Percentiles rank a stretch among this genome's conserved stretches.
These are phyloP conservation scores for Rhizomys pruinosus DNA, from an alignment of 2,113 vertebrate species.

Conservation along the genomic window DNA sequence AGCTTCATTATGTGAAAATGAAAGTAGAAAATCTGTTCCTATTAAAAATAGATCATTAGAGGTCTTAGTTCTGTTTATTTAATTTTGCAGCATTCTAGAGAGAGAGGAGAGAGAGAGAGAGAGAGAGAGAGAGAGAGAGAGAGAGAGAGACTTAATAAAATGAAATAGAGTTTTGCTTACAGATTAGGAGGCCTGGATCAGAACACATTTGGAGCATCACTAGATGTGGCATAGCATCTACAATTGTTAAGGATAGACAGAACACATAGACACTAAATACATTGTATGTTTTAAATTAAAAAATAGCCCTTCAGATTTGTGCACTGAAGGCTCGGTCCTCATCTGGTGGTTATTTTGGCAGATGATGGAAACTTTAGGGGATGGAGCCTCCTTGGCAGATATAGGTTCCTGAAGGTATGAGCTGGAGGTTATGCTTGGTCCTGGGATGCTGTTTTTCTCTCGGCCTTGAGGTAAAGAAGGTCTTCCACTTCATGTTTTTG, in stretches of 20 bases:
- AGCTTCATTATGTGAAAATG: conserved; percentile 37
- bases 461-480: background rate
- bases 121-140: no score
- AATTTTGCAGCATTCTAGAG: no score
- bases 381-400: background rate
- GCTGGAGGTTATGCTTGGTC: background rate
- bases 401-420: background rate
- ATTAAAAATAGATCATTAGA: conserved; percentile 52
- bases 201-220: no score
- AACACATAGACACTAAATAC: no score
- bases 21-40: conserved; percentile 53
- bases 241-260: no score
- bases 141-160: no score
- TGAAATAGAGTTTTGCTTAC: no score
- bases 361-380: background rate
- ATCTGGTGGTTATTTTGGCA: background rate
- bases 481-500: background rate
- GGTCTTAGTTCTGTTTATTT: background rate
- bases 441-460: background rate
- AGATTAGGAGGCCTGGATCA: no score
- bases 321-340: background rate
- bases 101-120: no score
- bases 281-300: no score
- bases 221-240: no score
- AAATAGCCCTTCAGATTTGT: background rate